Percentiles rank a stretch among this genome's conserved stretches.
These are phyloP conservation scores for Antheraea mylitta DNA, from an alignment of 1,140 invertebrate genomes.

Conservation along the genomic window DNA sequence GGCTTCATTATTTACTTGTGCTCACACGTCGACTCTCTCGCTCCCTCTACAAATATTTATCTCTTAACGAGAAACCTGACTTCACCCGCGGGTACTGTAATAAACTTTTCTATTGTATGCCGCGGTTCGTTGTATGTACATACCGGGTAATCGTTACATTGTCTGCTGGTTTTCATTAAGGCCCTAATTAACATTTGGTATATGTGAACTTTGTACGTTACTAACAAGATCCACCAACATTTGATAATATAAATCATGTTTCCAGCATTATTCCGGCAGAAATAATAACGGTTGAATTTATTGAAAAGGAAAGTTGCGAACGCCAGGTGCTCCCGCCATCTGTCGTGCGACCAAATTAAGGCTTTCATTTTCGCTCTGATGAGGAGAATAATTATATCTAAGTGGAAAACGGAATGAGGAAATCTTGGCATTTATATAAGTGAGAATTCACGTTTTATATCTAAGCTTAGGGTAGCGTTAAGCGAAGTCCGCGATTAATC, in stretches of 20 bases:
- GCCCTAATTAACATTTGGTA: slow-evolving; percentile 53
- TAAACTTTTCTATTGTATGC: slow-evolving; percentile 72
- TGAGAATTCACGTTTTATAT: slow-evolving; percentile 17
- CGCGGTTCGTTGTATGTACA: slow-evolving; percentile 42
- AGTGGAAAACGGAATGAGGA: slow-evolving; percentile 17
- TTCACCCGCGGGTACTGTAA: slow-evolving; percentile 60
- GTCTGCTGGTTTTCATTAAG: slow-evolving; percentile 51
- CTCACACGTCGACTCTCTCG: slow-evolving; percentile 61
- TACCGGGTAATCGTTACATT: slow-evolving; percentile 53
- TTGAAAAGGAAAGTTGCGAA: slow-evolving; percentile 36
- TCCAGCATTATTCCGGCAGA: slow-evolving; percentile 18
- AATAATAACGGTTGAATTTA: slow-evolving; percentile 26
- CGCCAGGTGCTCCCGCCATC: slow-evolving; percentile 28
- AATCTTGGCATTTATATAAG: slow-evolving; percentile 19
- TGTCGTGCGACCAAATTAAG: slow-evolving; percentile 18
- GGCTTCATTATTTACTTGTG: slow-evolving; percentile 71
- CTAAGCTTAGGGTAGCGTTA: slow-evolving; percentile 3
- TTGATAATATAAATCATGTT: slow-evolving; percentile 26
- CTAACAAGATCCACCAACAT: not conserved
- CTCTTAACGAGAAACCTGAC: slow-evolving; percentile 72
- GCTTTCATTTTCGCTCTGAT: slow-evolving; percentile 28
- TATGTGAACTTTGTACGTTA: slow-evolving; percentile 22
- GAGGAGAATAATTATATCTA: slow-evolving; percentile 29
- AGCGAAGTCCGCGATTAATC: slow-evolving; percentile 20
- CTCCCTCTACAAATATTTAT: slow-evolving; percentile 69